Evolutionary conservation across 2,888 invertebrate species (phyloP), one percentile per base, ranked within the genome.

Genomic region (Pyrgus malvae): DNA sequence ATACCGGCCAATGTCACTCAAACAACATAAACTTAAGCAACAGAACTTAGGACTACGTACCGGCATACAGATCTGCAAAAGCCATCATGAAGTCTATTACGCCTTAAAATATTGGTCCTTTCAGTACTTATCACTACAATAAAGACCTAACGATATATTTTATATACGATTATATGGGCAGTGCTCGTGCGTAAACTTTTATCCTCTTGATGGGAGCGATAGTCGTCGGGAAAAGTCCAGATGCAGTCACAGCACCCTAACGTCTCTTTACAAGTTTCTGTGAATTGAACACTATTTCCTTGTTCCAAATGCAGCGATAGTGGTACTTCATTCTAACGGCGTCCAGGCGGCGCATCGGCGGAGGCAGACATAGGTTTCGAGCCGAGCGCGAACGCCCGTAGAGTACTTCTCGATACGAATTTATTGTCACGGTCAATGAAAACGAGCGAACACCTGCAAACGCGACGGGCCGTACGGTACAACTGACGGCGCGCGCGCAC

Each of bases 221-320:
- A 76, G 84, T 88, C 85, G 88, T 87, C 82, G 85, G 71, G 62
- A 63, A 72, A 68, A 72, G 69, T 74, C 75, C 79, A 73, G 72
- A 67, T 57, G 63, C 60, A 69, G 62, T 57, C 66, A 63, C 67
- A 59, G 58, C 62, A 64, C 68, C 83, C 95, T 96, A 95, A 92
- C 96, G 96, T 96, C 97, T 95, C 91, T 97, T 97, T 74, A 97
- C 96, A 79, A 97, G 92, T 91, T 97, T 97, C 86, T 97, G 96
- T 84, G 96, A 96, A 91, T 96, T 96, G 91, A 97, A 94, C 90
- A 97, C 95, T 88, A 97, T 96, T 91, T 96, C 96, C 91, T 95
- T 94, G 91, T 96, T 96, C 96, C 96, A 97, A 91, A 95, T 95
- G 93, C 95, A 96, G 88, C 93, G 94, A 93, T 96, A 96, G 91